These are phyloP conservation scores for Sebastes matsubarae DNA, from an alignment of 2,797 vertebrate species.

Conservation along the genomic window DNA sequence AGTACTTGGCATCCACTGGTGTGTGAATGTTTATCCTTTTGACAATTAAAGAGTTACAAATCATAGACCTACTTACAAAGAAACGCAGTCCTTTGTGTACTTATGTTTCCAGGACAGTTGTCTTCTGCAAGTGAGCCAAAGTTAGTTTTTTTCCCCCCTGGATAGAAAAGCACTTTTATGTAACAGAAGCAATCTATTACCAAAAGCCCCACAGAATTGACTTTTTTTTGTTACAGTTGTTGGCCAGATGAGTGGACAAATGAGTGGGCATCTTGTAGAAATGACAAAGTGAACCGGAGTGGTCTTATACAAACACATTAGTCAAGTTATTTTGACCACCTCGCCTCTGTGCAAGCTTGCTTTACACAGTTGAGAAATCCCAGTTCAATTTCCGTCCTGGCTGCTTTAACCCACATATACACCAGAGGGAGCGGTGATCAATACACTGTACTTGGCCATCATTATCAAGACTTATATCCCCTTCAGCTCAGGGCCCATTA, in stretches of 20 bases:
- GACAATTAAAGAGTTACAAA: conserved; percentile 47
- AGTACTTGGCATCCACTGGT: conserved; percentile 10
- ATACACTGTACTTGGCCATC: conserved; percentile 77
- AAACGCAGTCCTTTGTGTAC: neutral
- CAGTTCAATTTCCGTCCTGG: conserved; percentile 67
- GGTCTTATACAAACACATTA: conserved; percentile 72
- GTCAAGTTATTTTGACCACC: conserved; percentile 69
- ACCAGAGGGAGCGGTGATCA: conserved; percentile 78
- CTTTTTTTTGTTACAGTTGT: conserved; percentile 18
- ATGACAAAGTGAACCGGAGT: conserved; percentile 61
- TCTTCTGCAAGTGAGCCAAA: conserved; percentile 16
- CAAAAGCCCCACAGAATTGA: neutral
- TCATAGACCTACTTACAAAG: conserved; percentile 7
- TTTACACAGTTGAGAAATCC: conserved; percentile 59
- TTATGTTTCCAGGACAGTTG: conserved; percentile 21
- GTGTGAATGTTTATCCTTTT: conserved; percentile 37
- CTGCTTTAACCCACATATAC: conserved; percentile 74
- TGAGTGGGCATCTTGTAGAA: conserved; percentile 41
- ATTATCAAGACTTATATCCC: conserved; percentile 82
- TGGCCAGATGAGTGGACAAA: conserved; percentile 37
- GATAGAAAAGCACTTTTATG: conserved; percentile 28
- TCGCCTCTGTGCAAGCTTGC: conserved; percentile 33
- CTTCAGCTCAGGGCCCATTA: conserved; percentile 73
- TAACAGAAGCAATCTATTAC: conserved; percentile 10
- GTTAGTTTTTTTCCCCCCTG: neutral